Base-by-base conservation (phyloP, 2,797 vertebrate genomes). In the Danio aesculapii region DNA sequence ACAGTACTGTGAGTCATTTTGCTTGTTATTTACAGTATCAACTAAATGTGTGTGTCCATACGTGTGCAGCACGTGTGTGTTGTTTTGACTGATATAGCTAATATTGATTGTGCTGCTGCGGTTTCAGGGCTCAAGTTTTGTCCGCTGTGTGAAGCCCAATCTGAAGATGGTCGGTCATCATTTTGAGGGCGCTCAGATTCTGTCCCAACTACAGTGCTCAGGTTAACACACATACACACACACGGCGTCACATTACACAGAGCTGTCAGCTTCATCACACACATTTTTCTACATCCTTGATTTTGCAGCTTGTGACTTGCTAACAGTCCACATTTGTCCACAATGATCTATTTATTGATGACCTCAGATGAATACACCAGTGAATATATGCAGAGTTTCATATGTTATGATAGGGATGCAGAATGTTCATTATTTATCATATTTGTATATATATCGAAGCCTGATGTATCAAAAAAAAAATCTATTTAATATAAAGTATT, bases 141-240 rank as follows among this genome's bases (percentile, higher is more conserved):
- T 99, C 88, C 98, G 98, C 85, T 99, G 98, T 81, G 96, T 99
- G 84, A 99, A 99, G 74, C 98, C 98, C 9, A 99, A 99, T 90
- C 93, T 99, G 92, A 99, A 97, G 95, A 99, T 99, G 98, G 89
- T 97, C 86, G 96, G 94, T 89, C 97, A 98, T 87, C 93, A 96
- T 86, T 99, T 99, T 84, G 97, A 99, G 93, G 98, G 98, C 43
- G 94, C 94, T 70, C 98, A 99, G 88, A 99, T 99, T 61, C 94
- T 99, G 39, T 99, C 98, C 12, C 98, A 99, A 89, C 96, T 99
- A 79, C 98, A 99, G 83, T 99, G 98, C 89, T 99, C 97, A 86
- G 97, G 97, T 99, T 89, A 86, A 84, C 83, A 69, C 49, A 46
- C 41, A 21, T 16, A 12, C 49, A n/a, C 66, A n/a, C n/a, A 30